Evolutionary conservation across 2,888 invertebrate species (phyloP), one percentile per base, ranked within the genome.

Genomic region (Cataglyphis rosenhaueri): DNA sequence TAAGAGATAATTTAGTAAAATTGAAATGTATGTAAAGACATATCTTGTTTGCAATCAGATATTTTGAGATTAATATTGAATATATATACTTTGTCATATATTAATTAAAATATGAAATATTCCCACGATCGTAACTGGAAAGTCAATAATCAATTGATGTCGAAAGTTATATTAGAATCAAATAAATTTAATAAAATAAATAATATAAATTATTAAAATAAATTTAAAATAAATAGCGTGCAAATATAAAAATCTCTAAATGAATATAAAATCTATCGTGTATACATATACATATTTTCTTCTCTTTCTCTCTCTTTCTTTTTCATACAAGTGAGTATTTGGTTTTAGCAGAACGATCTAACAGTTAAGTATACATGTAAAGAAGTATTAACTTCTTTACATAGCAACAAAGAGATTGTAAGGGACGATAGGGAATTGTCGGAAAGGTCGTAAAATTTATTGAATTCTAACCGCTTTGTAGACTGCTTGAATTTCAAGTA

Each of bases 401-500:
- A 41, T 29, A 55, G 55, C 29, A 76, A 76, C 41, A 41, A 76
- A 38, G 52, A 25, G 76, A 76, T 76, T 29, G 66, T n/a, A 38
- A 29, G 57, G 32, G 15, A 41, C 55, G 76, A 76, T 76, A 41
- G 32, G 41, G 21, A 32, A 32, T 44, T 57, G 57, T 57, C 57
- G 76, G 68, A 41, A 29, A 41, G 21, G n/a, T 55, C 75, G 66
- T 41, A 15, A 76, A 68, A 68, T 76, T 76, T 41, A 41, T 57
- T 41, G 76, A 41, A 76, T 76, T 76, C 57, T 41, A 57, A 57
- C 68, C 41, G 68, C 29, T 76, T 68, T 76, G 75, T 38, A 66
- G 38, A 48, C 66, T 41, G 57, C 18, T 76, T 76, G 76, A 76
- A 66, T 68, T 57, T 76, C 68, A 76, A 76, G 68, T 66, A 66